A percentile compares a stretch with the other conserved stretches of the same genome.
phyloP scores from a whole-genome alignment of 2,797 vertebrate species.

The Mormyrops boulengeri region DNA sequence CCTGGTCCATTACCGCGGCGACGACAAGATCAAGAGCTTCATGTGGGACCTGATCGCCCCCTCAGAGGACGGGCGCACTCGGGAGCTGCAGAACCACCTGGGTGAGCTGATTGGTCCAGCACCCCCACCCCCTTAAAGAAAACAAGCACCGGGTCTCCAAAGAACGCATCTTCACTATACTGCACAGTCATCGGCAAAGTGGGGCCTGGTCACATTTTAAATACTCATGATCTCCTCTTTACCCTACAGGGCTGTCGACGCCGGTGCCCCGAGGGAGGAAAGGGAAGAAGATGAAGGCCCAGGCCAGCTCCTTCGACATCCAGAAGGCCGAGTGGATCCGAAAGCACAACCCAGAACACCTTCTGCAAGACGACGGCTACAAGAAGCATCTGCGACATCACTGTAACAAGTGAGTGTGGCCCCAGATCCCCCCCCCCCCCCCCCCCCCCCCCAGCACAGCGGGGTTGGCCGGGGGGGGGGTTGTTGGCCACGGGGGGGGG shows the following conservation, averaged over 20 bases:
- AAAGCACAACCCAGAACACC: constrained; percentile 96
- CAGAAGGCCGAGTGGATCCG: constrained; percentile 98
- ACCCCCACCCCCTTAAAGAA: not conserved
- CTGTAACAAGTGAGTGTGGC: constrained; percentile 87
- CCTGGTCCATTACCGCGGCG: constrained; percentile 90
- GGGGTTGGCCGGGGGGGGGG: too few species aligned
- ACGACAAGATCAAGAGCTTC: constrained; percentile 98
- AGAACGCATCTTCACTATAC: not conserved
- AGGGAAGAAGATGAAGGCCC: constrained; percentile 95
- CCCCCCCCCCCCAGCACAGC: too few species aligned
- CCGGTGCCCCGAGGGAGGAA: constrained; percentile 95
- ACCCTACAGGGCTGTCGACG: constrained; percentile 77
- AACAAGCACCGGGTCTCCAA: not conserved
- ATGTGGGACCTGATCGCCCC: constrained; percentile 99
- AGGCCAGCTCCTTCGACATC: constrained; percentile 94
- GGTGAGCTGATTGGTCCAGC: constrained; percentile 55
- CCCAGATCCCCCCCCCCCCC: not conserved
- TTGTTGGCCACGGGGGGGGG: too few species aligned
- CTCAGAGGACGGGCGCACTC: constrained; percentile 85
- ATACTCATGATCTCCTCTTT: not conserved
- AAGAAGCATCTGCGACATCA: constrained; percentile 99
- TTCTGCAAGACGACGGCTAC: constrained; percentile 96
- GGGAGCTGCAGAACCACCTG: constrained; percentile 92
- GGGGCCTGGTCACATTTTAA: not conserved
- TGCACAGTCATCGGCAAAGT: not conserved